Evolutionary conservation across 1,140 invertebrate species (phyloP), one percentile per base, ranked within the genome.

Genomic region (Lordiphosa mommai): DNA sequence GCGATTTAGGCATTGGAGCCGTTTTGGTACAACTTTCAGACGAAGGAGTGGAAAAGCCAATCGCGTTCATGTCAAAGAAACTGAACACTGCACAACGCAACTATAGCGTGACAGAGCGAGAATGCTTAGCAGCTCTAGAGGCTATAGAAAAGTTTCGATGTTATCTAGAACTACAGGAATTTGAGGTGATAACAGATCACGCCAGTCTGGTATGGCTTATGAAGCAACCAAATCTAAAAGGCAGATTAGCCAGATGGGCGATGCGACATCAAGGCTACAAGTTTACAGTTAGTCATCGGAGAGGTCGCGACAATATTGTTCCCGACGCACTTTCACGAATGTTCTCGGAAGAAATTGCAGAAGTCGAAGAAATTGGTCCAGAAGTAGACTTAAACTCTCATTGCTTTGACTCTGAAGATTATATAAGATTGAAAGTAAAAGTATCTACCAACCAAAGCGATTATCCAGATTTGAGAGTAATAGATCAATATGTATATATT

Each of bases 91-190:
- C 51, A 2, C 48, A 38, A 38, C 12, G 34, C 2, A 48, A 23
- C 1, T 33, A 48, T 12, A 48, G 32, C 16, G 46, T 34, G 14
- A 48, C 46, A n/a, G 46, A 48, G 32, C n/a, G 46, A 1, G 46
- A 48, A 33, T 34, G 52, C 20, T 12, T 56, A 17, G 46, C 47
- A 10, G 55, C 17, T 9, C n/a, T 59, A 0, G 16, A 51, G 7
- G 47, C 12, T 3, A 36, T 59, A 1, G 56, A 59, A 32, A 34
- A 36, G 12, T 51, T 59, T 20, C 12, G 56, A 4, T 38, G 47
- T 4, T 53, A 60, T 20, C 2, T 60, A 4, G 57, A 52, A 33
- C 12, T 38, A 3, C 32, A 57, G 12, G 55, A 57, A 12, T 49
- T 57, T 32, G 46, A 49, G 30, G 29, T 57, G 8, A 13, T 55